phyloP scores from a whole-genome alignment of 2,113 vertebrate species.

The Odocoileus virginianus region DNA sequence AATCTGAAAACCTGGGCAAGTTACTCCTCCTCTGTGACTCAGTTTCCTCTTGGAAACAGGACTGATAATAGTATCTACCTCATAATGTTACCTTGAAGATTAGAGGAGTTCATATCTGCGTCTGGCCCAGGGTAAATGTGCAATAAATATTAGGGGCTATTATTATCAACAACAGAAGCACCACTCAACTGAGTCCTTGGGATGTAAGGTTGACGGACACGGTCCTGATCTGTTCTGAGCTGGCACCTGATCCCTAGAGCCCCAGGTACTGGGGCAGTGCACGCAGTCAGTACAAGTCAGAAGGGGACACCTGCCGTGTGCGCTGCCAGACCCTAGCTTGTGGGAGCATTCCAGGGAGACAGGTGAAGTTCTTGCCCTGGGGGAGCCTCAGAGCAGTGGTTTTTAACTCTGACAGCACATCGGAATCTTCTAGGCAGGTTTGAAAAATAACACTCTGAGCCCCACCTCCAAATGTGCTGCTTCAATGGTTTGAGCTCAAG shows the following conservation, averaged over 20 bases:
- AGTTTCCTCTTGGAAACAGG: slow-evolving; percentile 3
- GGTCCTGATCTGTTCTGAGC: not conserved
- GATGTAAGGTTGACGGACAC: not conserved
- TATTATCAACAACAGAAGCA: not conserved
- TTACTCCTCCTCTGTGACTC: not conserved
- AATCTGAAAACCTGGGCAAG: not conserved
- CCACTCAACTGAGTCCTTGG: not conserved
- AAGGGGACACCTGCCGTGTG: not conserved
- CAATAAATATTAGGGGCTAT: not conserved
- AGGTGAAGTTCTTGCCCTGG: not conserved
- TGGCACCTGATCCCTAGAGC: not conserved
- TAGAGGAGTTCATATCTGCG: not conserved
- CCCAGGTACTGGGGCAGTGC: not conserved
- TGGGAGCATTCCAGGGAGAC: not conserved
- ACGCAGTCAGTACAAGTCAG: not conserved
- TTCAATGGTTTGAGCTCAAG: not conserved
- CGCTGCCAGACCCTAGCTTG: not conserved
- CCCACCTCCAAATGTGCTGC: not conserved
- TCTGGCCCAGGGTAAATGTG: not conserved
- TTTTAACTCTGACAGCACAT: not conserved
- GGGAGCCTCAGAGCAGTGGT: not conserved
- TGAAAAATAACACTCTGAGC: not conserved
- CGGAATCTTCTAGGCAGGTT: not conserved
- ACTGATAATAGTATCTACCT: not conserved
- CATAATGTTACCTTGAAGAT: not conserved